Evolutionary conservation across 53 echinoderm and acorn worm genomes (phyloP).

Genomic region (Apostichopus leukothele): DNA sequence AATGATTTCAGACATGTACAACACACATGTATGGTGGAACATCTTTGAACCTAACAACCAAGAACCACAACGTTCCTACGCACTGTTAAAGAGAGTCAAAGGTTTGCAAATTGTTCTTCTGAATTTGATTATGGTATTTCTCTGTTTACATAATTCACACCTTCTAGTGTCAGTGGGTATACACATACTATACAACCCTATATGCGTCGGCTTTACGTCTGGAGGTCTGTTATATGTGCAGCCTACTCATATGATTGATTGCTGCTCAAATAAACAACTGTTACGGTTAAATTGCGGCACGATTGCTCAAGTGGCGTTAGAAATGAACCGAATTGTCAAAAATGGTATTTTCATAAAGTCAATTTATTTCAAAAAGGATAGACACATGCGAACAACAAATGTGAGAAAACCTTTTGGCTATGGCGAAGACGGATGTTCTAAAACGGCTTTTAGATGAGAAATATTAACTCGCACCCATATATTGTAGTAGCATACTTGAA

Average conservation of each 20-base stretch:
- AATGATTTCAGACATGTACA: too few relatives aligned
- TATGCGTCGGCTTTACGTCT: not conserved
- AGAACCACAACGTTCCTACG: too few relatives aligned
- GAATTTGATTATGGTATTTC: constrained; percentile 1
- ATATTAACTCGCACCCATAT: too few relatives aligned
- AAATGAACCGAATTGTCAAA: constrained; percentile 46
- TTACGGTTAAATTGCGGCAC: constrained; percentile 44
- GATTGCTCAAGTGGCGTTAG: constrained; percentile 42
- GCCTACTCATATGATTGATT: constrained; percentile 27
- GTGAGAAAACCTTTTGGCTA: not conserved
- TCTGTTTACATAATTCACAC: constrained; percentile 30
- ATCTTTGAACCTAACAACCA: too few relatives aligned
- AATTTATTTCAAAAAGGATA: constrained; percentile 40
- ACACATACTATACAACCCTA: not conserved
- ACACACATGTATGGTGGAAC: too few relatives aligned
- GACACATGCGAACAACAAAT: constrained; percentile 20
- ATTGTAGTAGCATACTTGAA: too few relatives aligned
- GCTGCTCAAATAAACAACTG: constrained; percentile 42
- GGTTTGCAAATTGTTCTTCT: not conserved
- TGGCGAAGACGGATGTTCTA: not conserved
- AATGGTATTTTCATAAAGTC: constrained; percentile 41
- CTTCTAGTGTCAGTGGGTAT: not conserved
- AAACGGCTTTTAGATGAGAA: too few relatives aligned
- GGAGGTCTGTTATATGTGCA: constrained; percentile 21
- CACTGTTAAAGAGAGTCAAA: not conserved